Conservation (phyloP, 2,113 vertebrate genomes). For the Phyllopteryx taeniolatus region DNA sequence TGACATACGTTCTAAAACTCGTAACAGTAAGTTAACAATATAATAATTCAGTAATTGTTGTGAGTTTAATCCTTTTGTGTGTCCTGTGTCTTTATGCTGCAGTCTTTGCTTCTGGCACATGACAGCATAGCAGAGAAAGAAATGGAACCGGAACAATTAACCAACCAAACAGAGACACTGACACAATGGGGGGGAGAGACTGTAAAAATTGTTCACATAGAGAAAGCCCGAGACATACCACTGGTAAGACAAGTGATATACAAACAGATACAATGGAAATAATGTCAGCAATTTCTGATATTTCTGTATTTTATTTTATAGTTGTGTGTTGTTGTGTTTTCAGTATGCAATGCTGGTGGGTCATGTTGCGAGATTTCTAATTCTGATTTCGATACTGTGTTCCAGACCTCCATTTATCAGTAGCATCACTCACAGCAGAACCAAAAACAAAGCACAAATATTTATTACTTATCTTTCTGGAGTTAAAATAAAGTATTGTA, state of each 20-base stretch:
- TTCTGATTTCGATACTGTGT: no score
- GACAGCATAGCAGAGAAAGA: constrained; percentile 92
- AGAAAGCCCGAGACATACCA: constrained; percentile 92
- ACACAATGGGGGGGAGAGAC: constrained; percentile 91
- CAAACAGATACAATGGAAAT: neutral
- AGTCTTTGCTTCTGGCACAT: constrained; percentile 90
- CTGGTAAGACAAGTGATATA: constrained; percentile 77
- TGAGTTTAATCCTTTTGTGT: constrained; percentile 2
- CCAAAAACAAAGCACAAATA: no score
- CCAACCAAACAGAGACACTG: constrained; percentile 81
- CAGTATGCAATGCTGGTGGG: no score
- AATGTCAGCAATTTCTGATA: no score
- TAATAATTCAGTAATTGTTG: neutral
- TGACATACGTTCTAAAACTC: neutral
- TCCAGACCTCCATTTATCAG: no score
- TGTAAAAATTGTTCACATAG: constrained; percentile 93
- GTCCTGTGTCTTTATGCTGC: constrained; percentile 9
- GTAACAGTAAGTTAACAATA: neutral
- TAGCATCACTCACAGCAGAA: no score
- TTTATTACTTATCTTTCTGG: no score
- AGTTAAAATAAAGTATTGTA: no score
- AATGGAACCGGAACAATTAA: constrained; percentile 86
- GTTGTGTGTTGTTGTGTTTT: no score
- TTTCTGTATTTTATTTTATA: no score
- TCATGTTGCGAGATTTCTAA: no score